A percentile compares a stretch with the other conserved stretches of the same genome.
Conservation (phyloP, 2,888 invertebrate species). For the Thysanoteuthis rhombus region DNA sequence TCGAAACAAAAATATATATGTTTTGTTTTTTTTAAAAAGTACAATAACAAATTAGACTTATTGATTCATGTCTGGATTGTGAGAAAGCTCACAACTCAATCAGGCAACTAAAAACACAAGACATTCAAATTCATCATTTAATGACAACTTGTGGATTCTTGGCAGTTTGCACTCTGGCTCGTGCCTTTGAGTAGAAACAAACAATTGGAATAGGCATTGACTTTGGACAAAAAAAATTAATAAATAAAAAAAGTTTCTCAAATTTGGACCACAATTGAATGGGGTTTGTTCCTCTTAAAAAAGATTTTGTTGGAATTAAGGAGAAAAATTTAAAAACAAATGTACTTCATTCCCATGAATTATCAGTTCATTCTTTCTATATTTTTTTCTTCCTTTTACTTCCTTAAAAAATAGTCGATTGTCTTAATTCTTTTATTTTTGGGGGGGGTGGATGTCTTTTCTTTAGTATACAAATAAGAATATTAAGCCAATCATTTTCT, state of each 20-base stretch:
- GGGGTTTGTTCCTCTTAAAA: not conserved
- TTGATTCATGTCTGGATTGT: not conserved
- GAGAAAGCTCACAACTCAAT: no score
- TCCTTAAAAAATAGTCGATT: not conserved
- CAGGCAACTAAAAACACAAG: not conserved
- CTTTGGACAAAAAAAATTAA: not conserved
- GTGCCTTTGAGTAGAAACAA: not conserved
- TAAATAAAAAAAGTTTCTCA: not conserved
- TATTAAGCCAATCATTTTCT: not conserved
- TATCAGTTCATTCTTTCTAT: not conserved
- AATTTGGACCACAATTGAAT: not conserved
- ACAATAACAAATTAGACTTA: not conserved
- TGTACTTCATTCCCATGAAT: not conserved
- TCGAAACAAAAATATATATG: not conserved
- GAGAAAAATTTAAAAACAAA: not conserved
- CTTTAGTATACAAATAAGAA: not conserved
- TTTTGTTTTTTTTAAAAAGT: not conserved
- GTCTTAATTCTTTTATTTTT: not conserved
- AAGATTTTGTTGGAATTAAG: not conserved
- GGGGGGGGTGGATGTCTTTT: not conserved
- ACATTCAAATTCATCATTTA: not conserved
- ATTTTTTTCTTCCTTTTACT: not conserved
- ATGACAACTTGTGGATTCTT: not conserved
- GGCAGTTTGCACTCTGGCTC: not conserved
- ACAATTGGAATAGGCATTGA: not conserved